Evolutionary conservation across 2,113 vertebrate species (phyloP), one percentile per base, ranked within the genome.

Genomic region (Pedetes capensis): DNA sequence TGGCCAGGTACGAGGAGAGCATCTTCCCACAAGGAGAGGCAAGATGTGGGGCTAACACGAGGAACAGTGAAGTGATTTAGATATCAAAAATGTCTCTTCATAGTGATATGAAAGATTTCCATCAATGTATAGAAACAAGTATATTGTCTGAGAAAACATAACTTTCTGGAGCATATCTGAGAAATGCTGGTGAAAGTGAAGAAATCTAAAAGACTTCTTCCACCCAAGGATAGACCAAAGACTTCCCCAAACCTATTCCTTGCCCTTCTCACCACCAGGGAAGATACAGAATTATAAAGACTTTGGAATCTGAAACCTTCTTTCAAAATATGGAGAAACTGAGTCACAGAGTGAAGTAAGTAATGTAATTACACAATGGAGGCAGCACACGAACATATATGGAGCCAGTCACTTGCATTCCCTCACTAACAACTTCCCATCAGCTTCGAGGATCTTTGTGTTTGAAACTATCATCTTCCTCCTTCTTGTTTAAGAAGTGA

Each of bases 281-380:
- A 1, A 79, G 34, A 80, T 32, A 71, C 11, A 6, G 29, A 80
- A 92, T 78, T 92, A 16, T 10, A 87, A 55, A 7, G 13, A 87
- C 23, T 86, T 95, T 81, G 53, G 39, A 42, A 29, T 22, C 66
- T 82, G 34, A 93, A 91, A 75, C 0, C 1, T 3, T 84, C 32
- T 42, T 83, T 88, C 87, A 87, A 94, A 89, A 74, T 53, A 89
- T 57, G 11, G 88, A 92, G 12, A 93, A 88, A 87, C 32, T 55
- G 47, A 95, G 57, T 76, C 29, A 93, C 29, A 55, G 29, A 81
- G 5, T 78, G 25, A 91, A 87, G 29, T 34, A 69, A 63, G 27
- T 57, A 39, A 22, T 23, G 22, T 44, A 72, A 47, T 91, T 23
- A 87, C 51, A 39, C 34, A 49, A 55, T 47, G 6, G 42, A 93